Evolutionary conservation across 2,888 invertebrate species (phyloP).

Genomic region (Rotaria macrura): DNA sequence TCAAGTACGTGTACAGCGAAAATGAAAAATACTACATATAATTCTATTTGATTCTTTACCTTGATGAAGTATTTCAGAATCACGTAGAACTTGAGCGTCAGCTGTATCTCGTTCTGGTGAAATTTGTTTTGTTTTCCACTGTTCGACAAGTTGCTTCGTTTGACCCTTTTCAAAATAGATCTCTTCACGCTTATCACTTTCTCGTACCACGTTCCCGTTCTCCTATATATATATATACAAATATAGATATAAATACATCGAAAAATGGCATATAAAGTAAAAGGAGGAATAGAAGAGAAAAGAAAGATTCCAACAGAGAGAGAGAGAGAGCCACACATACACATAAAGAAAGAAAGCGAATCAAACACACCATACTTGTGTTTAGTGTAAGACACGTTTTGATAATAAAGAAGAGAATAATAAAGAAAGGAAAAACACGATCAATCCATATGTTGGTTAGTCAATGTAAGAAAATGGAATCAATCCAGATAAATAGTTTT

Average conservation of each 20-base stretch:
- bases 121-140: slow-evolving; percentile 13
- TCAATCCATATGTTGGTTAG: background rate
- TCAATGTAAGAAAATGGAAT: background rate
- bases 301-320: background rate
- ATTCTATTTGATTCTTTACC: background rate
- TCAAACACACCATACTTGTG: background rate
- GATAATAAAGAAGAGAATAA: background rate
- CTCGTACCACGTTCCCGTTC: slow-evolving; percentile 13
- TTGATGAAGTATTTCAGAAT: background rate
- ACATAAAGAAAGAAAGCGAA: background rate
- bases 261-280: background rate
- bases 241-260: background rate
- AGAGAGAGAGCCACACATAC: background rate
- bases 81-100: background rate
- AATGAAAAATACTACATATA: background rate
- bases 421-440: background rate
- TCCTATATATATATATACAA: background rate
- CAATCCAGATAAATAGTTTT: background rate
- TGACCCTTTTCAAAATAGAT: slow-evolving; percentile 22
- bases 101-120: slow-evolving; percentile 2
- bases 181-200: slow-evolving; percentile 18
- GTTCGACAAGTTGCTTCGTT: slow-evolving; percentile 13
- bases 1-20: background rate
- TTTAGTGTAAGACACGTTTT: background rate
- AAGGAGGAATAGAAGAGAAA: background rate